Evolutionary conservation across 2,797 vertebrate species (phyloP).

Genomic region (Halcyon chelicuti): DNA sequence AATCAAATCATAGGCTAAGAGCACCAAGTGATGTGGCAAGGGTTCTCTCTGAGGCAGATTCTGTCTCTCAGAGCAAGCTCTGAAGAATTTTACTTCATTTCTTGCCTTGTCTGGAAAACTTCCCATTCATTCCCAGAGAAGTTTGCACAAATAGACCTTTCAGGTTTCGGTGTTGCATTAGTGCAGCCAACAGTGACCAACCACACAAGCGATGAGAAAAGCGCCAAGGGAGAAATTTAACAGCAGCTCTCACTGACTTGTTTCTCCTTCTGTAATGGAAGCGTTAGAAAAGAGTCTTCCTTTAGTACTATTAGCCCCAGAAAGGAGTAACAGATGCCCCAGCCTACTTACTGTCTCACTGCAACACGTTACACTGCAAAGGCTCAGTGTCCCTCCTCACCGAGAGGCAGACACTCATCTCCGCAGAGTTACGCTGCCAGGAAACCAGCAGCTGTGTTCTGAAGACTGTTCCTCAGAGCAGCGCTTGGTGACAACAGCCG

Average conservation of each 20-base stretch:
- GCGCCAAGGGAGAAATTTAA: neutral
- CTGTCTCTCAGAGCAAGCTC: neutral
- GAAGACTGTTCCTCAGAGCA: neutral
- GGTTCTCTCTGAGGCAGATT: too few relatives aligned
- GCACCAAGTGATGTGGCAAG: neutral
- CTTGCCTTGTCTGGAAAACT: neutral
- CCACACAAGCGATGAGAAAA: neutral
- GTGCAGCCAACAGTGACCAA: neutral
- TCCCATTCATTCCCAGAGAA: neutral
- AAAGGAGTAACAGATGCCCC: neutral
- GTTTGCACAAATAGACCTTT: neutral
- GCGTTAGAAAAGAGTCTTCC: neutral
- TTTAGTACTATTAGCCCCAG: neutral
- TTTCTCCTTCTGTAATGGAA: neutral
- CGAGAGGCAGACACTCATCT: neutral
- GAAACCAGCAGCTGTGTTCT: neutral
- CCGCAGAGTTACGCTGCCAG: neutral
- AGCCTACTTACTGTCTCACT: neutral
- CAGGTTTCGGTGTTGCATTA: neutral
- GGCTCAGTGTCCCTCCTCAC: neutral
- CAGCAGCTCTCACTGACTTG: neutral
- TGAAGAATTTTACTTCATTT: neutral
- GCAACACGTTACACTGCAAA: neutral
- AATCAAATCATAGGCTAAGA: neutral
- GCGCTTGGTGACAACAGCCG: neutral